Conservation (phyloP, 64 coral and sea anemone species). For the Actinia equina region DNA sequence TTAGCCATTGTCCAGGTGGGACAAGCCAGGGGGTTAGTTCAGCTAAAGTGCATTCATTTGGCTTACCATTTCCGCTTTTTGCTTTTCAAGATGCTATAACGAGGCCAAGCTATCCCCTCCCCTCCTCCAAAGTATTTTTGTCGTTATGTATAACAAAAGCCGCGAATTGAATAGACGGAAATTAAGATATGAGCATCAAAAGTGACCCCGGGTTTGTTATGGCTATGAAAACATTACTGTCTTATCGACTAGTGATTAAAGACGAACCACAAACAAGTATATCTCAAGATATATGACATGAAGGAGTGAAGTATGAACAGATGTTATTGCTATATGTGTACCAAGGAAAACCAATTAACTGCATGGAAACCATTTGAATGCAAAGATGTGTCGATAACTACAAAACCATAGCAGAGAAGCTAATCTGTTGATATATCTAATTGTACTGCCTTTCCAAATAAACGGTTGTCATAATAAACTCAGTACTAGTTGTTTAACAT, state of each 20-base stretch:
- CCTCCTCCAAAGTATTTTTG: neutral
- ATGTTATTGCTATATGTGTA: neutral
- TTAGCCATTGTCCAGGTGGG: too few relatives aligned
- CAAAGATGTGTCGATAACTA: neutral
- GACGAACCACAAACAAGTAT: neutral
- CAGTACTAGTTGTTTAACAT: neutral
- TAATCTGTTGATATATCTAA: conserved; percentile 1
- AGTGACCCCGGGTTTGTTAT: neutral
- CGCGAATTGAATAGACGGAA: neutral
- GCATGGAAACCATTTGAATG: neutral
- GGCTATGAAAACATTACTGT: neutral
- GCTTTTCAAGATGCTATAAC: too few relatives aligned
- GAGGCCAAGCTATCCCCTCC: neutral
- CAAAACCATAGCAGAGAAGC: neutral
- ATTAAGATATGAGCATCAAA: neutral
- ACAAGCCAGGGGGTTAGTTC: neutral
- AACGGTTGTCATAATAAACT: neutral
- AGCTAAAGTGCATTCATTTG: neutral
- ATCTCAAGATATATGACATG: neutral
- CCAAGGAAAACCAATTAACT: neutral
- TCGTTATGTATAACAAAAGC: neutral
- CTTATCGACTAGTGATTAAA: neutral
- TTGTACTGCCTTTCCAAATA: neutral
- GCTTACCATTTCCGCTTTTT: neutral
- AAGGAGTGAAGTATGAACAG: neutral